Conservation (phyloP, 2,888 invertebrate genomes). For the Nasonia oneida region DNA sequence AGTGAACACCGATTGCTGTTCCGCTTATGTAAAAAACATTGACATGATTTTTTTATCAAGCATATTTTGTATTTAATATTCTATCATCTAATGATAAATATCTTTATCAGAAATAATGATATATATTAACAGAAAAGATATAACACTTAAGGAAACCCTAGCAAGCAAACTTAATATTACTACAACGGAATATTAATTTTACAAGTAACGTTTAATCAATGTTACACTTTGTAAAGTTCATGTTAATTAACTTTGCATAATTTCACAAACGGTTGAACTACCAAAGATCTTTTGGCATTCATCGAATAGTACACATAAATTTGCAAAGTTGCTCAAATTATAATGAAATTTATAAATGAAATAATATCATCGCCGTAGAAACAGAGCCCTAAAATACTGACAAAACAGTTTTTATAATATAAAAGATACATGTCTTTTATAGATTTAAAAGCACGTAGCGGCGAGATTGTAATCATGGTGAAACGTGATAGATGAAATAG, state of each 20-base stretch:
- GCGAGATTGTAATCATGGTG: slow-evolving; percentile 68
- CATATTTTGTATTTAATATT: slow-evolving; percentile 62
- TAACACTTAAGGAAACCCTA: slow-evolving; percentile 37
- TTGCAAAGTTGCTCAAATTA: slow-evolving; percentile 48
- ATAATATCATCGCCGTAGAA: slow-evolving; percentile 27
- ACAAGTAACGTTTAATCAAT: slow-evolving; percentile 47
- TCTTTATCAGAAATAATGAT: slow-evolving; percentile 49
- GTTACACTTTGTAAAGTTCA: slow-evolving; percentile 50
- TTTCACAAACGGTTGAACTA: slow-evolving; percentile 49
- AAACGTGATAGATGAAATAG: slow-evolving; percentile 69
- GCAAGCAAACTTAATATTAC: slow-evolving; percentile 40
- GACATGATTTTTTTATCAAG: slow-evolving; percentile 60
- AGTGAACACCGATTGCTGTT: slow-evolving; percentile 61
- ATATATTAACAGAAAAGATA: slow-evolving; percentile 31
- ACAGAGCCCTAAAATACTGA: slow-evolving; percentile 40
- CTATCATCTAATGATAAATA: slow-evolving; percentile 58
- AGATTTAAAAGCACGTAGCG: slow-evolving; percentile 62
- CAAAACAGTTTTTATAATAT: slow-evolving; percentile 56
- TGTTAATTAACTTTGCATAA: slow-evolving; percentile 36
- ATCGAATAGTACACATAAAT: slow-evolving; percentile 39
- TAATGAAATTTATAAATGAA: slow-evolving; percentile 48
- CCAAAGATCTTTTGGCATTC: slow-evolving; percentile 53
- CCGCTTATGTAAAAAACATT: slow-evolving; percentile 62
- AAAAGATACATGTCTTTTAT: slow-evolving; percentile 58
- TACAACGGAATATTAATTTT: slow-evolving; percentile 52